These are phyloP conservation scores for Hyperopisus bebe DNA, from an alignment of 2,113 vertebrate genomes.

Conservation along the genomic window DNA sequence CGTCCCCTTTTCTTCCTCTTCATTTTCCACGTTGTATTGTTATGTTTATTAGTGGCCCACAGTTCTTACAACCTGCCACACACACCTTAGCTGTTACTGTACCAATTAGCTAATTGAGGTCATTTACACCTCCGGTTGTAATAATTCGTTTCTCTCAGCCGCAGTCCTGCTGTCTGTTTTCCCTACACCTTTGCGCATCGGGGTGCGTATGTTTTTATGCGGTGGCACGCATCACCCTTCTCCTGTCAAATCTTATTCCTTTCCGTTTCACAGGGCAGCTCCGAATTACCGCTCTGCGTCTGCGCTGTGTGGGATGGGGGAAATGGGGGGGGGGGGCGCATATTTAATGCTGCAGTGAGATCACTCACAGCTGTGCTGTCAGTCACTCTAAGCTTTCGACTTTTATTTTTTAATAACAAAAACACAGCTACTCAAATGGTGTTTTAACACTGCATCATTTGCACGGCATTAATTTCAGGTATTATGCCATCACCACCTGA, in stretches of 20 bases:
- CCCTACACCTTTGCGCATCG: neutral
- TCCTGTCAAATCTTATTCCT: neutral
- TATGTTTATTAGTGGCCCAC: neutral
- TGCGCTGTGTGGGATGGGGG: neutral
- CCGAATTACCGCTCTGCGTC: neutral
- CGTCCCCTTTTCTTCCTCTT: neutral
- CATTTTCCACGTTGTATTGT: neutral
- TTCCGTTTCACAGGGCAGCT: neutral
- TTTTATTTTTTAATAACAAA: neutral
- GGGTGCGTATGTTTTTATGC: neutral
- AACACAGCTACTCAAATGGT: neutral
- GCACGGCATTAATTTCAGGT: neutral
- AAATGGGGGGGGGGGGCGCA: neutral
- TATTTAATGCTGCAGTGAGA: neutral
- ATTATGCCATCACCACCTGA: neutral
- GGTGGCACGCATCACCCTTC: neutral
- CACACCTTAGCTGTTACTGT: slow-evolving; percentile 7
- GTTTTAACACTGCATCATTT: neutral
- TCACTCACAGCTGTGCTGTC: neutral
- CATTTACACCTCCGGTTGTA: neutral
- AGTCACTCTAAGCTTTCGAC: neutral
- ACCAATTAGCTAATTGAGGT: slow-evolving; percentile 23
- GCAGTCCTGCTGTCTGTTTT: no score
- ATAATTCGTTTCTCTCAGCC: neutral
- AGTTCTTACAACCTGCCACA: neutral